Conservation (phyloP, 2,888 invertebrate species). For the Drosophila phalerata region DNA sequence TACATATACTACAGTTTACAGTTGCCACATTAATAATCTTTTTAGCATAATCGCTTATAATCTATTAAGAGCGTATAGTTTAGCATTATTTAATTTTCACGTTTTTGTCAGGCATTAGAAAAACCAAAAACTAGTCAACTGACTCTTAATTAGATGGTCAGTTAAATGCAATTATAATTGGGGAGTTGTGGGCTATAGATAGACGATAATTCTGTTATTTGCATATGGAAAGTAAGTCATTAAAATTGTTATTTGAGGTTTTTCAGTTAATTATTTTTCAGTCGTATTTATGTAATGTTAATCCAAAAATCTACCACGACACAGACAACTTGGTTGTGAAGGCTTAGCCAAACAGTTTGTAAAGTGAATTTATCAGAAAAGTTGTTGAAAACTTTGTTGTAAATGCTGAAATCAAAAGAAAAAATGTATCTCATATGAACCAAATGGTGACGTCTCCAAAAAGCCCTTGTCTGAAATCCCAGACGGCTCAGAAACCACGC, state of each 20-base stretch:
- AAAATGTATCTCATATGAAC: constrained; percentile 10
- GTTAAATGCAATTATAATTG: constrained; percentile 15
- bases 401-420: constrained; percentile 4
- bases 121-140: background rate
- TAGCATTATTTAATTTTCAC: constrained; percentile 27
- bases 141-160: constrained; percentile 30
- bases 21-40: constrained; percentile 19
- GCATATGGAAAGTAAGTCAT: constrained; percentile 4
- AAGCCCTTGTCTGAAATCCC: constrained; percentile 53
- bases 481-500: constrained; percentile 48
- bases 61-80: constrained; percentile 12
- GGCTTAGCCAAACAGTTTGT: constrained; percentile 8
- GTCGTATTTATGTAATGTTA: constrained; percentile 1
- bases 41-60: constrained; percentile 15
- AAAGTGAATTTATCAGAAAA: constrained; percentile 41
- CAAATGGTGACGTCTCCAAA: background rate
- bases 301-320: constrained; percentile 5
- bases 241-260: background rate
- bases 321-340: constrained; percentile 1
- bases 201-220: background rate
- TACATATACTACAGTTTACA: background rate
- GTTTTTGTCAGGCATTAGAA: constrained; percentile 9
- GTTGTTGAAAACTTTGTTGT: constrained; percentile 29
- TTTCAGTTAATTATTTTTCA: constrained; percentile 8
- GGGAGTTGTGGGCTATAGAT: background rate